These are phyloP conservation scores for Euclidia mi DNA, from an alignment of 2,888 invertebrate species.

Conservation along the genomic window DNA sequence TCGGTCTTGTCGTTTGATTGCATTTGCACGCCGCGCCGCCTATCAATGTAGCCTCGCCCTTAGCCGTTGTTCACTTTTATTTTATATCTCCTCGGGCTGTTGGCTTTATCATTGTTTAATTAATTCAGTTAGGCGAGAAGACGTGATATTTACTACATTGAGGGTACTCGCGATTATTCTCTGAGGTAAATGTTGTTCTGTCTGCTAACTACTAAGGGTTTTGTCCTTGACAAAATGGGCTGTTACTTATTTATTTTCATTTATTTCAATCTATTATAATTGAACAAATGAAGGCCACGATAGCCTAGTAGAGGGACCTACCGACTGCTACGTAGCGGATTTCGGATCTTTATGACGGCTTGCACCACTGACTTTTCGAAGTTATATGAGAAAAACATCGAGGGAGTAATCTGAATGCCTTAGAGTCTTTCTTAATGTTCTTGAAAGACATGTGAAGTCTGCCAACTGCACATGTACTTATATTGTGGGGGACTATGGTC, in stretches of 20 bases:
- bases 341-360: too few species aligned
- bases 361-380: too few species aligned
- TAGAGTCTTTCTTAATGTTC: too few species aligned
- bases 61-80: constrained; percentile 13
- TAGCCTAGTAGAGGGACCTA: too few species aligned
- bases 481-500: too few species aligned
- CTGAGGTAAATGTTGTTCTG: background rate
- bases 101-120: constrained; percentile 16
- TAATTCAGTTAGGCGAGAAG: constrained; percentile 21
- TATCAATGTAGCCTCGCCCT: background rate
- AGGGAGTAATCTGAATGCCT: too few species aligned
- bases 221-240: background rate
- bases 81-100: constrained; percentile 6
- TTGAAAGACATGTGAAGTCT: too few species aligned
- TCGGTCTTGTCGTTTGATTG: too few species aligned
- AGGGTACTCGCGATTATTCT: constrained; percentile 4
- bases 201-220: background rate
- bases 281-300: too few species aligned
- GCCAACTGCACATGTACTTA: too few species aligned
- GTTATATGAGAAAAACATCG: too few species aligned
- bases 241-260: background rate
- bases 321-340: too few species aligned
- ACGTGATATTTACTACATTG: constrained; percentile 13
- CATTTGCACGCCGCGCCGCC: background rate
- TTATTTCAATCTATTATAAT: background rate